Percentiles rank a stretch among this genome's conserved stretches.
phyloP scores from a whole-genome alignment of 2,797 vertebrate species.

The Calcarius lapponicus region DNA sequence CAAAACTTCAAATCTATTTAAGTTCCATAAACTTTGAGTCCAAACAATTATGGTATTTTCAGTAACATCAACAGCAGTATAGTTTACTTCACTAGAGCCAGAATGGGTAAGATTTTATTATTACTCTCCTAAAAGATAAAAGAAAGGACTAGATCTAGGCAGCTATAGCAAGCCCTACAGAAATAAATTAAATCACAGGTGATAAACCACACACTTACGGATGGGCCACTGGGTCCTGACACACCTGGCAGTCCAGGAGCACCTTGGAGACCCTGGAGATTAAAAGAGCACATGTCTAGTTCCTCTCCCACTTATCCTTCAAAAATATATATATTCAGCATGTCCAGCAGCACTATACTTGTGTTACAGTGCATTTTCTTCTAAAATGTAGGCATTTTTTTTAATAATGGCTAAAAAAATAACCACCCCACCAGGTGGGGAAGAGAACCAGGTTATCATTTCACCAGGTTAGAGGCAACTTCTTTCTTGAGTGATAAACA shows the following conservation, averaged over 20 bases:
- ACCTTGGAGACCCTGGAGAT: conserved; percentile 85
- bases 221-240: conserved; percentile 83
- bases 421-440: neutral
- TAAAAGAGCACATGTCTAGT: neutral
- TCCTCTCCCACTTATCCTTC: neutral
- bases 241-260: conserved; percentile 86
- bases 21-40: neutral
- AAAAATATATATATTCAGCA: neutral
- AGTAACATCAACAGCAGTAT: neutral
- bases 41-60: neutral
- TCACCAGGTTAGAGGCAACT: neutral
- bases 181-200: neutral
- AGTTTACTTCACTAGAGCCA: neutral
- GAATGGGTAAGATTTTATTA: neutral
- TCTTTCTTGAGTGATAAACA: neutral
- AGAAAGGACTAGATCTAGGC: neutral
- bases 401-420: neutral
- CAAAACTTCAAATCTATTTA: neutral
- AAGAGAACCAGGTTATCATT: neutral
- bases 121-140: neutral
- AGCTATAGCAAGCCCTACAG: neutral
- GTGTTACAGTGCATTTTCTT: neutral
- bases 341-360: neutral
- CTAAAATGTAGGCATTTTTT: neutral
- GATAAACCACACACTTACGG: conserved; percentile 76